Conservation (phyloP, 2,797 vertebrate genomes). For the Anisognathus igniventris region DNA sequence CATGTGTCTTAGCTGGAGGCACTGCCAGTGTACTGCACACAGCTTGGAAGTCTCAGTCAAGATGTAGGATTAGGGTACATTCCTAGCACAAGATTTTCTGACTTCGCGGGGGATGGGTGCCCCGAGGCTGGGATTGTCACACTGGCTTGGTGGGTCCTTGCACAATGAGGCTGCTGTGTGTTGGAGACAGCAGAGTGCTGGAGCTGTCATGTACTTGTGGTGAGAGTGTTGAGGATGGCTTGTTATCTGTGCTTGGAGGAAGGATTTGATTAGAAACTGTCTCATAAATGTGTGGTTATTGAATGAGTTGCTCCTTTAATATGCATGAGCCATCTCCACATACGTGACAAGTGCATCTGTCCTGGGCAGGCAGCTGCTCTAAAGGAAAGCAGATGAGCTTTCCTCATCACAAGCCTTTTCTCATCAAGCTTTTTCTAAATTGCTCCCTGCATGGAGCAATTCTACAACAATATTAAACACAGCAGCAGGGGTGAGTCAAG, state of each 20-base stretch:
- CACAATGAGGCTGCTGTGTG: background rate
- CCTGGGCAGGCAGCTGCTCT: background rate
- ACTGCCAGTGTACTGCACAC: background rate
- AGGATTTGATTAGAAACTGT: conserved; percentile 19
- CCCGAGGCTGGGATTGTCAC: background rate
- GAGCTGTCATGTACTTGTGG: background rate
- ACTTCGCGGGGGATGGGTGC: background rate
- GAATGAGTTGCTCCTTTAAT: background rate
- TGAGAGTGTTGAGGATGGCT: background rate
- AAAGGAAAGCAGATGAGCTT: conserved; percentile 6
- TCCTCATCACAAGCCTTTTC: background rate
- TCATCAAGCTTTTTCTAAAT: conserved; percentile 17
- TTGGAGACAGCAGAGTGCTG: background rate
- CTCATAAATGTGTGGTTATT: conserved; percentile 5
- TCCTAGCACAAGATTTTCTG: background rate
- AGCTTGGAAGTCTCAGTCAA: background rate
- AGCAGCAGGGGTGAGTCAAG: conserved; percentile 10
- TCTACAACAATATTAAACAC: background rate
- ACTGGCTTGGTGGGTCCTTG: background rate
- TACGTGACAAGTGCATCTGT: background rate
- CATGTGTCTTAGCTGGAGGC: background rate
- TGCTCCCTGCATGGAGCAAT: background rate
- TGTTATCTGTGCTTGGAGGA: background rate
- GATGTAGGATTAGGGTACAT: background rate
- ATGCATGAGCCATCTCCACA: background rate